phyloP scores from a whole-genome alignment of 2,113 vertebrate genomes.

The Gadus macrocephalus region DNA sequence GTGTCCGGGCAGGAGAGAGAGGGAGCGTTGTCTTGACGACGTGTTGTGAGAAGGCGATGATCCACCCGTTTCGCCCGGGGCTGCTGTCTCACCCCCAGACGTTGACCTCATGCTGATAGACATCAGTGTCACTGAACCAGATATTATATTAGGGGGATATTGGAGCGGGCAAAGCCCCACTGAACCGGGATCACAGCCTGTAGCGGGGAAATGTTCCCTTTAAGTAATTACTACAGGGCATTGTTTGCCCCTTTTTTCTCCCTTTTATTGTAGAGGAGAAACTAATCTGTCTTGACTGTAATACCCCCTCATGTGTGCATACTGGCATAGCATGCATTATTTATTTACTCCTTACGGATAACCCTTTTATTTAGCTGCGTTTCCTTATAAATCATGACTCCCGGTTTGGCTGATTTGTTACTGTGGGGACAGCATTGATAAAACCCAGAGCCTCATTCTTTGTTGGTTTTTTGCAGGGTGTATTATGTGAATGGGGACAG shows the following conservation, averaged over 20 bases:
- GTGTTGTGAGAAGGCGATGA: slow-evolving; percentile 55
- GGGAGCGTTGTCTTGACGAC: slow-evolving; percentile 24
- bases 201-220: too few species aligned
- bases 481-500: slow-evolving; percentile 23
- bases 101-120: slow-evolving; percentile 56
- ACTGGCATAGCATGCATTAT: too few species aligned
- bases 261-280: too few species aligned
- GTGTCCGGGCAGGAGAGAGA: slow-evolving; percentile 24
- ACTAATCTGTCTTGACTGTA: too few species aligned
- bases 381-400: slow-evolving; percentile 3
- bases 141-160: too few species aligned
- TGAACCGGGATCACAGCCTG: too few species aligned
- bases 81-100: slow-evolving; percentile 56
- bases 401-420: slow-evolving; percentile 11
- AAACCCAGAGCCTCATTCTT: slow-evolving; percentile 5
- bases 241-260: too few species aligned
- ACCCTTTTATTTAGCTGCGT: too few species aligned
- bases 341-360: too few species aligned
- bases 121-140: slow-evolving; percentile 34
- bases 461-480: slow-evolving; percentile 6
- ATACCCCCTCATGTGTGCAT: too few species aligned
- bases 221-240: too few species aligned
- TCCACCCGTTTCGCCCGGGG: slow-evolving; percentile 38
- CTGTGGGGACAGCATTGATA: slow-evolving; percentile 28
- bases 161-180: too few species aligned